These are phyloP conservation scores for Agrypnia vestita DNA, from an alignment of 1,140 invertebrate genomes.

Conservation along the genomic window DNA sequence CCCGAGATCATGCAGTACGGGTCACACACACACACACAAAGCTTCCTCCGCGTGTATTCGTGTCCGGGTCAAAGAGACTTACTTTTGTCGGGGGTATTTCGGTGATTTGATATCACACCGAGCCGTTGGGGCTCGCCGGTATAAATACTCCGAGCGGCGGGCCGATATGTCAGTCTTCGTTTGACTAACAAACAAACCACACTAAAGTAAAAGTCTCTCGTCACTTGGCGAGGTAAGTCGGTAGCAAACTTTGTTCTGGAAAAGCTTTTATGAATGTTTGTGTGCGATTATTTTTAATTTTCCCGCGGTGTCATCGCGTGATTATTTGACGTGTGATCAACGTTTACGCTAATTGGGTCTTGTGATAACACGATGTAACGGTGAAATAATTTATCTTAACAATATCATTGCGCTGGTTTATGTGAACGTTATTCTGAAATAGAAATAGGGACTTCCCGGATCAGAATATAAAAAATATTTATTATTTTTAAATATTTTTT, in stretches of 20 bases:
- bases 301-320: conserved; percentile 21
- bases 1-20: conserved; percentile 27
- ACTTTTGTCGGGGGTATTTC: conserved; percentile 41
- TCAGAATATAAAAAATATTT: background rate
- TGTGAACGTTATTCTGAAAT: background rate
- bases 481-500: too few relatives aligned
- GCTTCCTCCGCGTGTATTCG: conserved; percentile 19
- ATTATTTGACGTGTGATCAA: conserved; percentile 9
- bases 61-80: conserved; percentile 28
- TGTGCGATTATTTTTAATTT: conserved; percentile 2
- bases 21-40: conserved; percentile 37
- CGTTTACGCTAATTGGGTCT: conserved; percentile 1
- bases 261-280: conserved; percentile 9
- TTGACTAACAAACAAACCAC: conserved; percentile 47
- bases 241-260: background rate
- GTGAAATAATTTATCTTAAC: background rate
- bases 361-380: background rate
- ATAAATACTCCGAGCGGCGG: conserved; percentile 43
- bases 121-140: conserved; percentile 21
- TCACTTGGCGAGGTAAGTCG: conserved; percentile 53
- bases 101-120: conserved; percentile 41
- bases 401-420: too few relatives aligned
- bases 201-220: conserved; percentile 43
- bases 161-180: conserved; percentile 42
- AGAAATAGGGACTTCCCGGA: background rate